Percentiles rank a stretch among this genome's conserved stretches.
Evolutionary conservation across 1,140 invertebrate species (phyloP).

Genomic region (Drosophila tropicalis): DNA sequence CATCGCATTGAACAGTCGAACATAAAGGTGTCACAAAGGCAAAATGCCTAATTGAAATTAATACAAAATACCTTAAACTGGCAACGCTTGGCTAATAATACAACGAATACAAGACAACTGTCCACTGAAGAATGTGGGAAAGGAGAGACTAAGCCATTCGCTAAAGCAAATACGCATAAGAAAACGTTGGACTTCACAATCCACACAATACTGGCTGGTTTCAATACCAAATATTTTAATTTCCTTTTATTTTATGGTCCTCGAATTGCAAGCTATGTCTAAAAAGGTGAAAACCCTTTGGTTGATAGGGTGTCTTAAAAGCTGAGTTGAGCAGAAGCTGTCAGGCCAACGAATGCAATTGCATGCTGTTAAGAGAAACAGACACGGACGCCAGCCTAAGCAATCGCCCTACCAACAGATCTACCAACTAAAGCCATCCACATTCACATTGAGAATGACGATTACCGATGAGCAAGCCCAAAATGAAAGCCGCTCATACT

Average conservation of each 20-base stretch:
- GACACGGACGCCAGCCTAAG: slow-evolving; percentile 3
- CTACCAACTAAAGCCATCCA: neutral
- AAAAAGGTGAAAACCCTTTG: neutral
- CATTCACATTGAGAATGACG: slow-evolving; percentile 33
- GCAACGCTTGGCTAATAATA: neutral
- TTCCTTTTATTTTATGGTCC: too few relatives aligned
- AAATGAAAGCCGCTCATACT: slow-evolving; percentile 44
- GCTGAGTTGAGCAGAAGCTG: slow-evolving; percentile 58
- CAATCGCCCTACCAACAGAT: neutral
- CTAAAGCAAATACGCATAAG: neutral
- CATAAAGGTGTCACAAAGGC: slow-evolving; percentile 25
- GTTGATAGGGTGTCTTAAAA: neutral
- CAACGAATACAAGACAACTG: neutral
- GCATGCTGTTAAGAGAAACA: slow-evolving; percentile 13
- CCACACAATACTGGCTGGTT: neutral
- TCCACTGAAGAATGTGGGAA: neutral
- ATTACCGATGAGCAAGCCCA: slow-evolving; percentile 39
- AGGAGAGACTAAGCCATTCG: neutral
- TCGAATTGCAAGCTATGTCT: too few relatives aligned
- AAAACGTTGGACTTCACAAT: neutral
- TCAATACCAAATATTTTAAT: too few relatives aligned
- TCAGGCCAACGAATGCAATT: slow-evolving; percentile 32
- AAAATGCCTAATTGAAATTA: slow-evolving; percentile 44
- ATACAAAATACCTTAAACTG: slow-evolving; percentile 25
- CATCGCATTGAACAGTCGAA: slow-evolving; percentile 18